These are phyloP conservation scores for Sicus ferrugineus DNA, from an alignment of 2,888 invertebrate genomes.

Conservation along the genomic window DNA sequence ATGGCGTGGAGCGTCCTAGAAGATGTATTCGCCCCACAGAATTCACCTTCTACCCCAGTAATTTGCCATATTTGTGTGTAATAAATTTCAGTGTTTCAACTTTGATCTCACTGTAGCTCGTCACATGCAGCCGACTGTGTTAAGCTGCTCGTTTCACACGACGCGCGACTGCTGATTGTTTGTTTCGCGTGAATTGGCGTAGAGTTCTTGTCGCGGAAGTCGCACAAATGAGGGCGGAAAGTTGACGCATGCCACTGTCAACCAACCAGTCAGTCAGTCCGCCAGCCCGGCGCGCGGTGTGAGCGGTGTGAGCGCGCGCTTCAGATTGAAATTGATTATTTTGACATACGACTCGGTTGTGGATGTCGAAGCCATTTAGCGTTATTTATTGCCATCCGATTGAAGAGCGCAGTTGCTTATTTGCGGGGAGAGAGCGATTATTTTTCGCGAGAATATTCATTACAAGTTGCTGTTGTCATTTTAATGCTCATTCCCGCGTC, in stretches of 20 bases:
- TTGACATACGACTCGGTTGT: constrained; percentile 17
- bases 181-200: constrained; percentile 3
- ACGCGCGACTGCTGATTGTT: constrained; percentile 4
- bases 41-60: too few relatives aligned
- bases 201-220: constrained; percentile 12
- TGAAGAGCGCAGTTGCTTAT: background rate
- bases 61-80: background rate
- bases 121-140: background rate
- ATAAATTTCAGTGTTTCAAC: constrained; percentile 27
- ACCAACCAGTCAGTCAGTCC: background rate
- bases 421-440: background rate
- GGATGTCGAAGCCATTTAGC: constrained; percentile 11
- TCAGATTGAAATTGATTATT: constrained; percentile 31
- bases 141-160: background rate
- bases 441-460: background rate
- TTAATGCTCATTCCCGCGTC: too few relatives aligned
- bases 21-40: too few relatives aligned
- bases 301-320: background rate
- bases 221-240: background rate
- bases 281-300: background rate
- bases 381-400: background rate
- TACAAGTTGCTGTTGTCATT: too few relatives aligned
- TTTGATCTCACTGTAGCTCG: constrained; percentile 20
- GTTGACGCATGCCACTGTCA: background rate
- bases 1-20: too few relatives aligned